Evolutionary conservation across 1,140 invertebrate species (phyloP).

Genomic region (Lineus longissimus): DNA sequence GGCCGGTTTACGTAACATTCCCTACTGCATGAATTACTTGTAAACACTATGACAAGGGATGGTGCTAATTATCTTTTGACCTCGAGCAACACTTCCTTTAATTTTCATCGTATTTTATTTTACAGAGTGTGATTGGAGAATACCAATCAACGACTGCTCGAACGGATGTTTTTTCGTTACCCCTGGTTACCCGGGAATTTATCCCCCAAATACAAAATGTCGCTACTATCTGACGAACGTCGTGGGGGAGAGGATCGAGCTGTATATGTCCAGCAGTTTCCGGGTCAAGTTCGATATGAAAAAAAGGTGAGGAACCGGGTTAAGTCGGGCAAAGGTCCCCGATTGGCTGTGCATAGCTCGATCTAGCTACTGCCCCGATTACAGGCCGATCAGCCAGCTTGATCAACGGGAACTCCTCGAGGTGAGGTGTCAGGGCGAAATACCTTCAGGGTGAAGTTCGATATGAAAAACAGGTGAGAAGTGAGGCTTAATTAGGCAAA

Average conservation of each 20-base stretch:
- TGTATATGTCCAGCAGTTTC: background rate
- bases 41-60: too few relatives aligned
- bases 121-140: constrained; percentile 2
- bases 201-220: background rate
- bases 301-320: background rate
- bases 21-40: too few relatives aligned
- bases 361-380: background rate
- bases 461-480: too few relatives aligned
- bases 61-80: too few relatives aligned
- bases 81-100: too few relatives aligned
- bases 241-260: background rate
- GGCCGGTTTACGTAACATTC: too few relatives aligned
- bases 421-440: background rate
- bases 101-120: background rate
- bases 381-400: background rate
- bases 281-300: constrained; percentile 2
- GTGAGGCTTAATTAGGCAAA: too few relatives aligned
- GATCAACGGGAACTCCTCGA: background rate
- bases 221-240: background rate
- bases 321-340: background rate
- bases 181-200: background rate
- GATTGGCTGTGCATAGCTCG: background rate
- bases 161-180: background rate
- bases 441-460: background rate
- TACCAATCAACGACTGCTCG: background rate